Conservation (phyloP, 2,888 invertebrate species). For the Atethmia centrago region DNA sequence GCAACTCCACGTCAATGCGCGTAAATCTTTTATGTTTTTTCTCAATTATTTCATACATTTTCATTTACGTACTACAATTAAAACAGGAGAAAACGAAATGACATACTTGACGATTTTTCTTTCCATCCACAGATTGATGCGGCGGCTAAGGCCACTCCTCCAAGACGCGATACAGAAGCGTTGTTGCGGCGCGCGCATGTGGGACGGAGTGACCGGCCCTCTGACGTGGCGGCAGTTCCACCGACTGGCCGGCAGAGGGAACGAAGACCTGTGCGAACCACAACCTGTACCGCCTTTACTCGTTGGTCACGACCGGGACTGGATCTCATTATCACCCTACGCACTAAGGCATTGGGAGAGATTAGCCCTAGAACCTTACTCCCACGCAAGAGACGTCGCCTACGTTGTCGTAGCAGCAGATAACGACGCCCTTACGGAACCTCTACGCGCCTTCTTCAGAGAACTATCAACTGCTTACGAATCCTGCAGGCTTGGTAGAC, state of each 20-base stretch:
- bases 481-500: slow-evolving; percentile 97
- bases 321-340: slow-evolving; percentile 98
- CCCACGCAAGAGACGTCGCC: slow-evolving; percentile 98
- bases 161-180: slow-evolving; percentile 99
- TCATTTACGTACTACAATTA: too few species aligned
- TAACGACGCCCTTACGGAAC: slow-evolving; percentile 94
- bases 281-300: slow-evolving; percentile 98
- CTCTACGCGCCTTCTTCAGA: slow-evolving; percentile 96
- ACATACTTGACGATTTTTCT: neutral
- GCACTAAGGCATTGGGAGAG: slow-evolving; percentile 99
- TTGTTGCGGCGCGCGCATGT: slow-evolving; percentile 95
- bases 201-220: slow-evolving; percentile 99
- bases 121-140: slow-evolving; percentile 93
- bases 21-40: too few species aligned
- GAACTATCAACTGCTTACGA: slow-evolving; percentile 98
- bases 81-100: too few species aligned
- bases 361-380: slow-evolving; percentile 98
- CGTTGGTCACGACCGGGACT: slow-evolving; percentile 98
- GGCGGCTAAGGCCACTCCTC: slow-evolving; percentile 96
- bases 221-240: slow-evolving; percentile 99
- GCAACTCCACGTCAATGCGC: too few species aligned
- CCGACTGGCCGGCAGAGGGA: slow-evolving; percentile 97
- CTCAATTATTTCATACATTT: too few species aligned
- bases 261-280: slow-evolving; percentile 98
- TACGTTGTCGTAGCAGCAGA: slow-evolving; percentile 99